These are phyloP conservation scores for Hepsetus odoe DNA, from an alignment of 2,113 vertebrate species.

Conservation along the genomic window DNA sequence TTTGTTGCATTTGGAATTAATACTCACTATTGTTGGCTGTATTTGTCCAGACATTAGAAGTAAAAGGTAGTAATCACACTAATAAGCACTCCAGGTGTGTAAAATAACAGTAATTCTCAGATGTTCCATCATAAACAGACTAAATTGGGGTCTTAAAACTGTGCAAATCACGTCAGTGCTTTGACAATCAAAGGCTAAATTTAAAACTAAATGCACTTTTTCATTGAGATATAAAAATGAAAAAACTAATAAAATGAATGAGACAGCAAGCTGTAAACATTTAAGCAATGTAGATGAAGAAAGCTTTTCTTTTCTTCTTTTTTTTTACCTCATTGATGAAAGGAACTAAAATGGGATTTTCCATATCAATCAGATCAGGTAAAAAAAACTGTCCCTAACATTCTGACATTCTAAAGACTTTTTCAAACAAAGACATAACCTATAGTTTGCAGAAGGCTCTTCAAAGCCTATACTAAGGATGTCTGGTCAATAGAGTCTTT, in stretches of 20 bases:
- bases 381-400: not conserved
- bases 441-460: not conserved
- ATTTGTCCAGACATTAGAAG: not conserved
- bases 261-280: not conserved
- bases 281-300: not conserved
- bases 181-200: not conserved
- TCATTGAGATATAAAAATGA: not conserved
- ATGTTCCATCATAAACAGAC: conserved; percentile 12
- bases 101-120: not conserved
- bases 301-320: not conserved
- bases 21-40: not conserved
- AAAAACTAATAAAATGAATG: not conserved
- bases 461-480: not conserved
- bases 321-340: not conserved
- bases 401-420: too few relatives aligned
- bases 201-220: not conserved
- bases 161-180: not conserved
- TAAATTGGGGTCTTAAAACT: not conserved
- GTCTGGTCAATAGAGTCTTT: too few relatives aligned
- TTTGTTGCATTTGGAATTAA: conserved; percentile 3
- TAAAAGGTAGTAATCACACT: not conserved
- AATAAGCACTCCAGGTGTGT: not conserved
- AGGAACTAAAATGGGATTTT: not conserved
- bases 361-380: not conserved
- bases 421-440: too few relatives aligned